Evolutionary conservation across 1,140 invertebrate genomes (phyloP).

Genomic region (Calliopsis andreniformis): DNA sequence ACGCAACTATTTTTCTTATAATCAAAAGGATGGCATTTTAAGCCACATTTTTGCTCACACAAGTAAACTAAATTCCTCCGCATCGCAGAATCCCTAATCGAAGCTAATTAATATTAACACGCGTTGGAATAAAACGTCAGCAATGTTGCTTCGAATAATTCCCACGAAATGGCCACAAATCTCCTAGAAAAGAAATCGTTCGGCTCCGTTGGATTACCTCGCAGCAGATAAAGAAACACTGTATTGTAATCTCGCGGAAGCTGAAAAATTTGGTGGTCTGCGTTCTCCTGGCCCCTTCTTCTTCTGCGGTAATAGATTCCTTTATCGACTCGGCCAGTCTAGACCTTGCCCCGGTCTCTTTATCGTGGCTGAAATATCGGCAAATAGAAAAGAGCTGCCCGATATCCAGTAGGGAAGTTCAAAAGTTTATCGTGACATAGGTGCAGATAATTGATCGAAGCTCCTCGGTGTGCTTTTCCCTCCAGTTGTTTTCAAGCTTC

Average conservation of each 20-base stretch:
- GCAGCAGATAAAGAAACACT: conserved; percentile 59
- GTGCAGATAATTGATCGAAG: conserved; percentile 60
- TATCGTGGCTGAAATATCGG: conserved; percentile 70
- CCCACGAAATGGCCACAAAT: conserved; percentile 38
- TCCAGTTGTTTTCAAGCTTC: conserved; percentile 39
- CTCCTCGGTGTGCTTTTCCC: not conserved
- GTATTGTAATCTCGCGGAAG: conserved; percentile 55
- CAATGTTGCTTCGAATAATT: conserved; percentile 38
- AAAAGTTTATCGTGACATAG: conserved; percentile 58
- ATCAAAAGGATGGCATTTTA: no score
- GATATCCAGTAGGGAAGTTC: conserved; percentile 54
- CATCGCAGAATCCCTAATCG: not conserved
- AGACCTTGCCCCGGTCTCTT: conserved; percentile 54
- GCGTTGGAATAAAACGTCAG: conserved; percentile 18
- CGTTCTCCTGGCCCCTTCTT: conserved; percentile 25
- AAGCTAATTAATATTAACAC: conserved; percentile 54
- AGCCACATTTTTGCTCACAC: no score
- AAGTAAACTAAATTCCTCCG: not conserved
- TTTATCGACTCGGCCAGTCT: conserved; percentile 66
- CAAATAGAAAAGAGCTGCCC: conserved; percentile 65
- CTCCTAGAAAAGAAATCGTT: conserved; percentile 15
- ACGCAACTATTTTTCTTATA: no score
- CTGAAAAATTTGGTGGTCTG: conserved; percentile 56
- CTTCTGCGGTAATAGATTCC: conserved; percentile 70
- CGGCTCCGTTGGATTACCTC: conserved; percentile 10